A percentile compares a stretch with the other conserved stretches of the same genome.
These are phyloP conservation scores for Neodon shergylaensis DNA, from an alignment of 2,113 vertebrate species.

Conservation along the genomic window DNA sequence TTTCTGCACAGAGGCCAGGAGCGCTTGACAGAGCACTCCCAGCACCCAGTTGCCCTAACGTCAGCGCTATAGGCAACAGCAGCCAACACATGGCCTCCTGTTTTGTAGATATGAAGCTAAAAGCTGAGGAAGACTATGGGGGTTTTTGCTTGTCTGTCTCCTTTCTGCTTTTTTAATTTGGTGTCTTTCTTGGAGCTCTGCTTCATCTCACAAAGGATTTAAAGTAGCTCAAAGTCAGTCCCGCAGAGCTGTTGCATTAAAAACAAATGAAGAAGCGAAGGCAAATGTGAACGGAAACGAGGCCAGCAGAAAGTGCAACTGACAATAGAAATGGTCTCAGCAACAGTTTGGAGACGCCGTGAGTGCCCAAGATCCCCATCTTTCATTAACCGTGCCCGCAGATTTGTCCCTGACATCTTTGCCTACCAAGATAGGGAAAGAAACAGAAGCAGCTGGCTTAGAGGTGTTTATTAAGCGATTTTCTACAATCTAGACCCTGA, in stretches of 20 bases:
- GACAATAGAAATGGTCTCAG: neutral
- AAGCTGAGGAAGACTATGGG: neutral
- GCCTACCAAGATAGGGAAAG: fast-evolving
- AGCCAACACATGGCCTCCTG: neutral
- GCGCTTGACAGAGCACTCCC: neutral
- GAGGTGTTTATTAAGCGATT: neutral
- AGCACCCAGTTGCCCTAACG: too few species aligned
- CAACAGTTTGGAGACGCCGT: fast-evolving
- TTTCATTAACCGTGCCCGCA: fast-evolving
- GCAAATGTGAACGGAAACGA: neutral
- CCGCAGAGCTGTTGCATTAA: neutral
- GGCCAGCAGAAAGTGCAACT: neutral
- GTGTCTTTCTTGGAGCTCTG: neutral
- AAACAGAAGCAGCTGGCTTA: neutral
- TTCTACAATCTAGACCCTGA: neutral
- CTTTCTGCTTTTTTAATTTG: neutral
- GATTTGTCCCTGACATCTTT: neutral
- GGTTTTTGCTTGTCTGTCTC: neutral
- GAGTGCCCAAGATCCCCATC: fast-evolving
- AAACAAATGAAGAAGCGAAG: neutral
- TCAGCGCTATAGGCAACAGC: fast-evolving
- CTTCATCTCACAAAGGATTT: neutral
- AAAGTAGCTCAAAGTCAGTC: neutral
- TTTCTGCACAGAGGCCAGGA: neutral
- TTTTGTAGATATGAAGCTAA: neutral